phyloP scores from a whole-genome alignment of 2,797 vertebrate species.

The Typhlichthys eigenmanni region DNA sequence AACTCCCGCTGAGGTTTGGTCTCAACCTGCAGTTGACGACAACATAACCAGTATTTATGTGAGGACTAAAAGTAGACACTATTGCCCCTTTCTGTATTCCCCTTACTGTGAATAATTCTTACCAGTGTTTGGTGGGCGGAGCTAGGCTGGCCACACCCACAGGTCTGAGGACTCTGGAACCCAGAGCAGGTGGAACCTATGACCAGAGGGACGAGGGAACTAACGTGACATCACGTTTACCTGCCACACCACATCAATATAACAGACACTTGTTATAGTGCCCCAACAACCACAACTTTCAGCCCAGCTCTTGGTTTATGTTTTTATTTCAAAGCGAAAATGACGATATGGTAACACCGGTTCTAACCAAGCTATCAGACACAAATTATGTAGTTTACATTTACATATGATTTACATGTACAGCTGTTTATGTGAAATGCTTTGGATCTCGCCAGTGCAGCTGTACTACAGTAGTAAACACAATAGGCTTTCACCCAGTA shows the following conservation, averaged over 20 bases:
- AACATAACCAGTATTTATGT: not conserved
- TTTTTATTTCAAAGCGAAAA: not conserved
- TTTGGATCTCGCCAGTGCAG: no score
- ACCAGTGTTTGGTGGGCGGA: slow-evolving; percentile 84
- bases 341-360: not conserved
- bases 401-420: no score
- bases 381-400: no score
- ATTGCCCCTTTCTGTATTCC: not conserved
- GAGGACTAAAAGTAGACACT: no score
- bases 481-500: not conserved
- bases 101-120: slow-evolving; percentile 2
- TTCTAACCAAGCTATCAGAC: no score
- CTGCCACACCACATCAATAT: not conserved
- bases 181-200: slow-evolving; percentile 84
- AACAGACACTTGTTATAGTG: no score
- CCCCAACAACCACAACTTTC: no score
- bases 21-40: slow-evolving; percentile 69
- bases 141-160: slow-evolving; percentile 85
- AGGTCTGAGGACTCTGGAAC: slow-evolving; percentile 84
- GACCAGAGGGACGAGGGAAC: not conserved
- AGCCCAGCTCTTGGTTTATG: not conserved
- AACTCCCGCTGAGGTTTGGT: slow-evolving; percentile 83
- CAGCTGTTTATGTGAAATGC: no score
- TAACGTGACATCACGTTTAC: slow-evolving; percentile 1
- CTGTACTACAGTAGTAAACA: not conserved